Evolutionary conservation across 2,113 vertebrate species (phyloP).

Genomic region (Nestor notabilis): DNA sequence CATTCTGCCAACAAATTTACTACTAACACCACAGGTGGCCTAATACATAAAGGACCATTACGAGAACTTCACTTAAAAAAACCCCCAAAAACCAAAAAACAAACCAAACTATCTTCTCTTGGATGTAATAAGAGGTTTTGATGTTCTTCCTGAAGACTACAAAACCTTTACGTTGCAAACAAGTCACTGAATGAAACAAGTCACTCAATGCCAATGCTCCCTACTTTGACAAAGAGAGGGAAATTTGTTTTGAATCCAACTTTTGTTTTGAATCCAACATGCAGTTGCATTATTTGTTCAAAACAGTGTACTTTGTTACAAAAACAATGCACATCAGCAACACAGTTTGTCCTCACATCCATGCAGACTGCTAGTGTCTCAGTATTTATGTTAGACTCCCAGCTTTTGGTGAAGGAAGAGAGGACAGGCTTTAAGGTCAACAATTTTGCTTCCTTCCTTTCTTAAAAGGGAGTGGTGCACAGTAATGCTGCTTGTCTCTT

Average conservation of each 20-base stretch:
- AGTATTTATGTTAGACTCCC: neutral
- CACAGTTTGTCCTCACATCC: accelerated
- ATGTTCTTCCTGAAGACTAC: no score
- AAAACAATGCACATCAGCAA: neutral
- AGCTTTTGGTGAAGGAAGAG: neutral
- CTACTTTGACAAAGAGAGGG: accelerated
- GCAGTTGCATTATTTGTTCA: neutral
- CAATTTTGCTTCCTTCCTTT: neutral
- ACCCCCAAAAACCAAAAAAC: no score
- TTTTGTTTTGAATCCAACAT: neutral
- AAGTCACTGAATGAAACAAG: neutral
- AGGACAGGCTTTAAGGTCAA: neutral
- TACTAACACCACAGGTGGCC: neutral
- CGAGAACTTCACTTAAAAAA: neutral
- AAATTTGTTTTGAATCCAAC: neutral
- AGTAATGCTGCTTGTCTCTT: neutral
- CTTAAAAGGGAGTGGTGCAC: accelerated
- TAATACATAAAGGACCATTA: neutral
- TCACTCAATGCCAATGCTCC: neutral
- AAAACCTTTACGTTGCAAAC: neutral
- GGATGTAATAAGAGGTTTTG: neutral
- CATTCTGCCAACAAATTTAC: neutral
- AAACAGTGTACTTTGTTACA: no score
- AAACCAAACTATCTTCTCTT: neutral
- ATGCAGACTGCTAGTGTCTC: neutral